These are phyloP conservation scores for Lerista edwardsae DNA, from an alignment of 2,797 vertebrate species.

Conservation along the genomic window DNA sequence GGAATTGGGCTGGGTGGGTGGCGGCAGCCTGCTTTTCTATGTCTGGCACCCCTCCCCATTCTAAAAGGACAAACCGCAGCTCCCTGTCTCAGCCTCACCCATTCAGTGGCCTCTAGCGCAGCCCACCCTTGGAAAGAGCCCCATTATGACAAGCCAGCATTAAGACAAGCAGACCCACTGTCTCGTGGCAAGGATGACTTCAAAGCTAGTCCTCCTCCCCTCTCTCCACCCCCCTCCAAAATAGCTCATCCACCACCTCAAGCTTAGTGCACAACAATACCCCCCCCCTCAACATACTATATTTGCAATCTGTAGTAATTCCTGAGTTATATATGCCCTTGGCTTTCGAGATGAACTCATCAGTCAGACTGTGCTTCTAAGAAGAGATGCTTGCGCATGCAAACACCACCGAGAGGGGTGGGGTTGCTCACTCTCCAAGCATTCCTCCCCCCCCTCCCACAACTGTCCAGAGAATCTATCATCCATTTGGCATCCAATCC, in stretches of 20 bases:
- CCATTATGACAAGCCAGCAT: constrained; percentile 60
- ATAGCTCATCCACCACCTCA: constrained; percentile 46
- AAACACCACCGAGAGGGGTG: constrained; percentile 56
- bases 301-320: constrained; percentile 71
- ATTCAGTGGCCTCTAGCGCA: constrained; percentile 19
- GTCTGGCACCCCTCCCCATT: constrained; percentile 30
- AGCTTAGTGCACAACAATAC: constrained; percentile 46
- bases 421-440: constrained; percentile 66
- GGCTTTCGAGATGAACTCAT: constrained; percentile 71
- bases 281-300: constrained; percentile 51
- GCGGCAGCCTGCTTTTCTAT: constrained; percentile 14
- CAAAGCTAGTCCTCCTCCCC: constrained; percentile 59
- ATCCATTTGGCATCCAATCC: constrained; percentile 67
- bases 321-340: constrained; percentile 69
- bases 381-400: constrained; percentile 49
- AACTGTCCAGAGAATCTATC: constrained; percentile 62
- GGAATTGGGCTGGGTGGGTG: neutral
- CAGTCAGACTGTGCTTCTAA: constrained; percentile 55
- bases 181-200: constrained; percentile 58
- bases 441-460: constrained; percentile 50
- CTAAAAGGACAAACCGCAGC: constrained; percentile 31
- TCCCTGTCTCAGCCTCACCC: constrained; percentile 9
- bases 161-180: constrained; percentile 54
- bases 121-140: constrained; percentile 62
- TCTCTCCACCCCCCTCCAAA: constrained; percentile 18